These are phyloP conservation scores for Melanerpes aurifrons DNA, from an alignment of 2,113 vertebrate species.

Conservation along the genomic window DNA sequence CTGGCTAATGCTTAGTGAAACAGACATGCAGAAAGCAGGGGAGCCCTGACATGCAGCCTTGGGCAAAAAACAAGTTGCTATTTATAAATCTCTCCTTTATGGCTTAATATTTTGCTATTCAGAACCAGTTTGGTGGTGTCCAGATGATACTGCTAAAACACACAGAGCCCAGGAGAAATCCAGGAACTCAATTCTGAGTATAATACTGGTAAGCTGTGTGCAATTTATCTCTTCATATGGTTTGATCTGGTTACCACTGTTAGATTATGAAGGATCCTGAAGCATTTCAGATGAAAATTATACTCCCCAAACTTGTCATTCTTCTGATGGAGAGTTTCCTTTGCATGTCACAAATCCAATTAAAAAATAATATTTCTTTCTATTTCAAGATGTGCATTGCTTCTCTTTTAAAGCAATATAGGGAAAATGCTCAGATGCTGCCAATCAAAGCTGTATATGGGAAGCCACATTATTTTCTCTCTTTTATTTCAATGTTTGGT, in stretches of 20 bases:
- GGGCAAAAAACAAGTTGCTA: not conserved
- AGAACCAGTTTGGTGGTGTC: not conserved
- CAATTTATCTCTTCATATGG: not conserved
- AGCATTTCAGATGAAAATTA: not conserved
- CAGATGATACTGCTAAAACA: not conserved
- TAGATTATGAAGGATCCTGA: not conserved
- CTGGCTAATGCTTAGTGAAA: not conserved
- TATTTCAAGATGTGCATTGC: not conserved
- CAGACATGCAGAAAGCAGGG: not conserved
- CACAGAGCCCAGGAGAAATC: not conserved
- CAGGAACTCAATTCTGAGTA: not conserved
- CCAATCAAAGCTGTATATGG: not conserved
- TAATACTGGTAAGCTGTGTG: not conserved
- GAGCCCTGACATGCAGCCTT: not conserved
- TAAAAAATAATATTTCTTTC: not conserved
- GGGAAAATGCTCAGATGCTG: not conserved
- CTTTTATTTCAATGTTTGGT: not conserved
- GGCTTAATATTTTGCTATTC: not conserved
- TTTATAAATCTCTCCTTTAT: not conserved
- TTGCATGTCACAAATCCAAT: not conserved
- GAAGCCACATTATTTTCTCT: not conserved
- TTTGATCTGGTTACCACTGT: not conserved
- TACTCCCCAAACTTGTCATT: not conserved
- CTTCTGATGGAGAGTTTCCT: not conserved
- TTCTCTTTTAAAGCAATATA: not conserved